Conservation (phyloP, 2,888 invertebrate genomes). For the Acronicta alni region DNA sequence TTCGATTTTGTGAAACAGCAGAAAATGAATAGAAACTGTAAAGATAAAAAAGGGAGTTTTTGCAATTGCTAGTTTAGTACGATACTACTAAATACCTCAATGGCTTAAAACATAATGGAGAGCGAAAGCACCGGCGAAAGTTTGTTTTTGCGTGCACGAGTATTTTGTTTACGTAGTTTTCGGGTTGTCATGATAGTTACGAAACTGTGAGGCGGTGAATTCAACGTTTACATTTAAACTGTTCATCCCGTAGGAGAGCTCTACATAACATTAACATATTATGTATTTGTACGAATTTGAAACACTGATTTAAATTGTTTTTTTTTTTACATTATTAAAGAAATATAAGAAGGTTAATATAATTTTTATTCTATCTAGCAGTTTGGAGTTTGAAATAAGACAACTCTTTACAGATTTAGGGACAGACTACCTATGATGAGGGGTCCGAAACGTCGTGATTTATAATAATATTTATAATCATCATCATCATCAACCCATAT, state of each 20-base stretch:
- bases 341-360: no score
- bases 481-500: no score
- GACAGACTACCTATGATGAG: no score
- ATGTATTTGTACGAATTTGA: neutral
- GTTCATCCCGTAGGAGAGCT: slow-evolving; percentile 3
- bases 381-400: no score
- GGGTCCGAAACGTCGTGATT: no score
- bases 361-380: no score
- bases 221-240: slow-evolving; percentile 29
- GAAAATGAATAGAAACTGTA: no score
- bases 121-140: slow-evolving; percentile 14
- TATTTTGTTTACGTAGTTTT: slow-evolving; percentile 43
- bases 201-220: slow-evolving; percentile 21
- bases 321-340: no score
- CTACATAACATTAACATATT: neutral
- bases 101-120: slow-evolving; percentile 41
- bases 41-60: neutral
- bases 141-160: slow-evolving; percentile 41
- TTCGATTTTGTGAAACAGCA: no score
- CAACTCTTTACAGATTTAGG: no score
- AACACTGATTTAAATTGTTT: neutral
- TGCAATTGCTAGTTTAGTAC: neutral
- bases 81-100: neutral
- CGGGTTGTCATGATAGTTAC: slow-evolving; percentile 39
- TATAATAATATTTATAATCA: no score